These are phyloP conservation scores for Crossaster papposus DNA, from an alignment of 53 echinoderm and acorn worm species.

Conservation along the genomic window DNA sequence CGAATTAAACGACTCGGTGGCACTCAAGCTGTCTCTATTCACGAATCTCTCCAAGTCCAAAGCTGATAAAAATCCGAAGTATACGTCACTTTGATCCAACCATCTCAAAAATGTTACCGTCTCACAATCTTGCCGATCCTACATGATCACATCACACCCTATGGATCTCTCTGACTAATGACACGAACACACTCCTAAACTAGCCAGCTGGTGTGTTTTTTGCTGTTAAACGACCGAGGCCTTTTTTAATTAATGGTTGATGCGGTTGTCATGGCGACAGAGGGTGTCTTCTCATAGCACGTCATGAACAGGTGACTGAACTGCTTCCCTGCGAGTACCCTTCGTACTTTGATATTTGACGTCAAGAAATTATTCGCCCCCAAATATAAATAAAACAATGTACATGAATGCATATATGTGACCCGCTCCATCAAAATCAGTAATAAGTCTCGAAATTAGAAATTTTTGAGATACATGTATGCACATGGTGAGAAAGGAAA, in stretches of 20 bases:
- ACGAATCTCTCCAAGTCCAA: too few relatives aligned
- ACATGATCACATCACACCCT: neutral
- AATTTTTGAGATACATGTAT: too few relatives aligned
- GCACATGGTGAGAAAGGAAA: too few relatives aligned
- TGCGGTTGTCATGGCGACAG: neutral
- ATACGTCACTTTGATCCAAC: too few relatives aligned
- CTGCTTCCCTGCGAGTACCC: neutral
- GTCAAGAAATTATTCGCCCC: neutral
- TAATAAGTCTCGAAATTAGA: too few relatives aligned
- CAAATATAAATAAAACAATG: neutral
- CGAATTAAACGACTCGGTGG: too few relatives aligned
- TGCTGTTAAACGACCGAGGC: neutral
- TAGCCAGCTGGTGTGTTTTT: neutral
- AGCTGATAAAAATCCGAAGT: too few relatives aligned
- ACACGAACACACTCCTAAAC: neutral
- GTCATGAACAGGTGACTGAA: constrained; percentile 6
- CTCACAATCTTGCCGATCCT: neutral
- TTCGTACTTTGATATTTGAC: neutral
- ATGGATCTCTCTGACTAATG: neutral
- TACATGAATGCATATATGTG: neutral
- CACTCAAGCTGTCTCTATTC: too few relatives aligned
- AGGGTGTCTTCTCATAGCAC: neutral
- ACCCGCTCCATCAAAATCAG: too few relatives aligned
- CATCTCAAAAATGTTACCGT: too few relatives aligned
- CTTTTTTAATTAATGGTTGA: neutral